Evolutionary conservation across 2,113 vertebrate genomes (phyloP).

Genomic region (Anolis sagrei): DNA sequence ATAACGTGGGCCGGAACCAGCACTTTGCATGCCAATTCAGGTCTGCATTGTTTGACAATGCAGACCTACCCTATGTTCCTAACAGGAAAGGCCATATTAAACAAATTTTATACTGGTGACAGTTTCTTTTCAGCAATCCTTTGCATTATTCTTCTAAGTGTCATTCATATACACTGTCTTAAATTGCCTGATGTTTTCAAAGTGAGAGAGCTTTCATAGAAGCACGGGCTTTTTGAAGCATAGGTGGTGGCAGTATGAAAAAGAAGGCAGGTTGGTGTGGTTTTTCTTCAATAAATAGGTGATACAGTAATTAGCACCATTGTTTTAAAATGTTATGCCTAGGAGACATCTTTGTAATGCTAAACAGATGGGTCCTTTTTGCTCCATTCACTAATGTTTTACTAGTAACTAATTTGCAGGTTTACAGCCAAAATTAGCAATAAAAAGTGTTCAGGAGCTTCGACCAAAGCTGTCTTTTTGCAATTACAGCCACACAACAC

Average conservation of each 20-base stretch:
- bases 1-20: no score
- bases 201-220: conserved; percentile 40
- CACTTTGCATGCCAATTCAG: no score
- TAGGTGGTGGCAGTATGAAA: conserved; percentile 41
- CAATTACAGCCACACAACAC: conserved; percentile 78
- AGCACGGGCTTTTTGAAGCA: conserved; percentile 24
- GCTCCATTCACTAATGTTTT: conserved; percentile 81
- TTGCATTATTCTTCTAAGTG: neutral
- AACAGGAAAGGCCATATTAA: neutral
- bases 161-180: conserved; percentile 11
- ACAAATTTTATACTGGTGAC: neutral
- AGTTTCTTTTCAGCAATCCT: neutral
- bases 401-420: conserved; percentile 83
- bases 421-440: conserved; percentile 84
- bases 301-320: conserved; percentile 44
- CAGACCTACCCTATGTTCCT: neutral
- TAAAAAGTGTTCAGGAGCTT: conserved; percentile 81
- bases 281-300: conserved; percentile 54
- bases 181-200: neutral
- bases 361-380: conserved; percentile 84
- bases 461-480: conserved; percentile 78
- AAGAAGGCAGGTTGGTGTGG: conserved; percentile 1
- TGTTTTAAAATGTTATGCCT: conserved; percentile 75
- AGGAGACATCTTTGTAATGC: conserved; percentile 78
- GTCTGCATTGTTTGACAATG: no score